Percentiles rank a stretch among this genome's conserved stretches.
Evolutionary conservation across 2,113 vertebrate species (phyloP).

Genomic region (Macquaria australasica): DNA sequence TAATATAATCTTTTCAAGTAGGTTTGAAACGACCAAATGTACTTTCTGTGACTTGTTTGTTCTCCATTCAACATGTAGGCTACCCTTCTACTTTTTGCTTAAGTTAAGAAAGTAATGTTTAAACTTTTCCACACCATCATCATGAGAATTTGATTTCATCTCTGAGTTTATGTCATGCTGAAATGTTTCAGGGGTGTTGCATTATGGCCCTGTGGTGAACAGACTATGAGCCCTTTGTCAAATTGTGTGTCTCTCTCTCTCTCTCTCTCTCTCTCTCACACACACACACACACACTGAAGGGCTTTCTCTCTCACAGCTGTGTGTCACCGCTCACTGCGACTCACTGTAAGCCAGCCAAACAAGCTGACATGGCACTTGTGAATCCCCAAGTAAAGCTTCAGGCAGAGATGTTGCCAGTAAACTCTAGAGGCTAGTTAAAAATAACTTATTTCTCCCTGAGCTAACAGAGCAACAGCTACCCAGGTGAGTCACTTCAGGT

Average conservation of each 20-base stretch:
- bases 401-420: constrained; percentile 47
- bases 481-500: constrained; percentile 46
- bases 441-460: constrained; percentile 34
- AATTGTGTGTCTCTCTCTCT: too few species aligned
- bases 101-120: background rate
- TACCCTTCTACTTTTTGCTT: background rate
- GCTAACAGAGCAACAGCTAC: constrained; percentile 21
- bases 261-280: too few species aligned
- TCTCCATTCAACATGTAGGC: background rate
- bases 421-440: constrained; percentile 43
- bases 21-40: background rate
- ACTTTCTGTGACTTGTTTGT: constrained; percentile 6
- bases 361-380: constrained; percentile 72
- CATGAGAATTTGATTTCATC: background rate
- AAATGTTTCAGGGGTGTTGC: background rate
- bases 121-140: background rate
- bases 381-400: constrained; percentile 63
- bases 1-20: background rate
- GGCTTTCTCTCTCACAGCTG: constrained; percentile 54
- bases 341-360: constrained; percentile 66
- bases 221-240: constrained; percentile 67
- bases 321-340: constrained; percentile 60
- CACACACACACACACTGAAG: constrained; percentile 42
- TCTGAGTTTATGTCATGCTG: background rate
- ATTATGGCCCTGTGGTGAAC: constrained; percentile 28